Conservation (phyloP, 1,140 invertebrate genomes). For the Drosophila sp. region DNA sequence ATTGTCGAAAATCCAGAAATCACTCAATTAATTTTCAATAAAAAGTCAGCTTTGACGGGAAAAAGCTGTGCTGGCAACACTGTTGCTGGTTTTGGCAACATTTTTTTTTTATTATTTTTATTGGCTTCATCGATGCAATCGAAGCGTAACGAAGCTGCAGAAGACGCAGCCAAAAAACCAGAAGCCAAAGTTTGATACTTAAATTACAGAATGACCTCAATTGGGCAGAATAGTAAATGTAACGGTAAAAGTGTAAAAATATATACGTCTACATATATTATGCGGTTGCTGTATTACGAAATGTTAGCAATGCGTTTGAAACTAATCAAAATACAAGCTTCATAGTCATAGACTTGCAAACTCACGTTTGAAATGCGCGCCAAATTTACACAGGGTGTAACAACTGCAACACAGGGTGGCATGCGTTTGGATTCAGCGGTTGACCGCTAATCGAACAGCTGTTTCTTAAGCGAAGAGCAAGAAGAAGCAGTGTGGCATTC, state of each 20-base stretch:
- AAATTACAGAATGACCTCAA: conserved; percentile 49
- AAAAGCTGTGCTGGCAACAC: too few relatives aligned
- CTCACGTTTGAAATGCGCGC: conserved; percentile 16
- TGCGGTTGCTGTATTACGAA: conserved; percentile 45
- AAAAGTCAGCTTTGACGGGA: too few relatives aligned
- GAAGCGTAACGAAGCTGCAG: conserved; percentile 38
- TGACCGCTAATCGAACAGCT: conserved; percentile 29
- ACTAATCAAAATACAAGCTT: conserved; percentile 23
- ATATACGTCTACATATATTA: background rate
- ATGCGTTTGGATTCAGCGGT: background rate
- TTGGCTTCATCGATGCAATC: conserved; percentile 43
- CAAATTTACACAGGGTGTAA: background rate
- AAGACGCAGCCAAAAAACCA: conserved; percentile 22
- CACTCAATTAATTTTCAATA: too few relatives aligned
- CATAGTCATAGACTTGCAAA: background rate
- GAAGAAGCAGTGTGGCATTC: conserved; percentile 33
- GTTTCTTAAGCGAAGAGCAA: conserved; percentile 7
- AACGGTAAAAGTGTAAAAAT: conserved; percentile 49
- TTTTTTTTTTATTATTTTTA: conserved; percentile 10
- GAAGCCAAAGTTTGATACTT: background rate
- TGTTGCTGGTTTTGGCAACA: conserved; percentile 1
- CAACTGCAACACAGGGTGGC: conserved; percentile 11
- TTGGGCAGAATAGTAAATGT: conserved; percentile 39
- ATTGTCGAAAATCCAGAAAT: too few relatives aligned
- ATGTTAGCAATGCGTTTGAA: conserved; percentile 23